Percentiles rank a stretch among this genome's conserved stretches.
phyloP scores from a whole-genome alignment of 2,888 invertebrate species.

The Dynastes maya region DNA sequence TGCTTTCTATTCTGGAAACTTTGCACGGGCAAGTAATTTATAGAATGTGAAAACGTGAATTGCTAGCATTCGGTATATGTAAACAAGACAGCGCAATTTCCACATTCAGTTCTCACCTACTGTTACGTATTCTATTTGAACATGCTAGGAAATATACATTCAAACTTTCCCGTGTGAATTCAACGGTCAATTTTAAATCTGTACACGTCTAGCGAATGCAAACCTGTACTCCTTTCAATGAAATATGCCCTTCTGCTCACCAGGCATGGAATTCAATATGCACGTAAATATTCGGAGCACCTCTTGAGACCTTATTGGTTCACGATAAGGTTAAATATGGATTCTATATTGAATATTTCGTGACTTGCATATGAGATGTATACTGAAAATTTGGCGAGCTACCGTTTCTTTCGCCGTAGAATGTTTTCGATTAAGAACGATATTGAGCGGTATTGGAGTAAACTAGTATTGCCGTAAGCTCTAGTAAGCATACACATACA shows the following conservation, averaged over 20 bases:
- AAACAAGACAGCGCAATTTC: neutral
- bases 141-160: neutral
- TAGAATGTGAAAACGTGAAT: no score
- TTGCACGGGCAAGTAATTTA: no score
- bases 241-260: conserved; percentile 5
- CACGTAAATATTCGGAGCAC: conserved; percentile 6
- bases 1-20: neutral
- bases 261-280: conserved; percentile 26
- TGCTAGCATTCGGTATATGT: no score
- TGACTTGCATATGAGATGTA: neutral
- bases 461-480: neutral
- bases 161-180: neutral
- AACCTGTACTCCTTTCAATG: neutral
- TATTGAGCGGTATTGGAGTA: neutral
- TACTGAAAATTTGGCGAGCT: neutral
- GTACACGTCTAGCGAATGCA: conserved; percentile 11
- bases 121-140: neutral
- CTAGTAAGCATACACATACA: no score
- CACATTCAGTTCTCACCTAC: neutral
- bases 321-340: conserved; percentile 26
- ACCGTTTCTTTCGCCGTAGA: neutral
- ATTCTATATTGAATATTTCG: conserved; percentile 22
- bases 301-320: conserved; percentile 20
- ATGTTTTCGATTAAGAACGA: neutral
- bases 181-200: conserved; percentile 7